phyloP scores from a whole-genome alignment of 2,797 vertebrate genomes.

The Champsocephalus esox region DNA sequence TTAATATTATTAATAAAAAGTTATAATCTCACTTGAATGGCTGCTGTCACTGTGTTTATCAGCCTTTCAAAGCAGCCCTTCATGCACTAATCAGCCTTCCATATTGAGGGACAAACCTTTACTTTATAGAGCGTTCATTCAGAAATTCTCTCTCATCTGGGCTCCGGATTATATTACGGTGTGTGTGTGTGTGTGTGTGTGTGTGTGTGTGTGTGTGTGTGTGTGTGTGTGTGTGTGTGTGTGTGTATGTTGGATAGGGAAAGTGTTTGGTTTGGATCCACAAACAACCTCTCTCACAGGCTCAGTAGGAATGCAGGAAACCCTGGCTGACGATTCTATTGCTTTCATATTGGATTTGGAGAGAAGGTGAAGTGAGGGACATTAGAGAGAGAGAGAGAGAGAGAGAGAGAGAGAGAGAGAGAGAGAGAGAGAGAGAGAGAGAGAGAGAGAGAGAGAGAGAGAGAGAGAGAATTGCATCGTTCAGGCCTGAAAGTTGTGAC shows the following conservation, averaged over 20 bases:
- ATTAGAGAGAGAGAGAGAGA: neutral
- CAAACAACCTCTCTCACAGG: constrained; percentile 33
- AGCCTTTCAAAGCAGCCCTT: neutral
- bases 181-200: no score
- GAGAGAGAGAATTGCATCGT: neutral
- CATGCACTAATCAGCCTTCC: neutral
- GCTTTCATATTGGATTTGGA: constrained; percentile 10
- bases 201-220: no score
- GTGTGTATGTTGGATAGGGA: neutral
- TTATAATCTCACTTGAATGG: neutral
- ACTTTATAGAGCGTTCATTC: constrained; percentile 23
- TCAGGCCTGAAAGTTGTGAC: neutral
- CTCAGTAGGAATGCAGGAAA: constrained; percentile 60
- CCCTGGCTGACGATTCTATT: constrained; percentile 13
- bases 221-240: no score
- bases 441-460: no score
- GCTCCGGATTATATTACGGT: neutral
- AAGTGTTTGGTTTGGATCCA: constrained; percentile 20
- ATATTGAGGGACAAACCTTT: neutral
- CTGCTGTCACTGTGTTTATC: neutral
- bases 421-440: no score
- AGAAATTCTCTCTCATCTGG: neutral
- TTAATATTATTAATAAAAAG: neutral
- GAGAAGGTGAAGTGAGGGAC: neutral
- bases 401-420: no score